Evolutionary conservation across 1,140 invertebrate species (phyloP).

Genomic region (Holotrichia oblita): DNA sequence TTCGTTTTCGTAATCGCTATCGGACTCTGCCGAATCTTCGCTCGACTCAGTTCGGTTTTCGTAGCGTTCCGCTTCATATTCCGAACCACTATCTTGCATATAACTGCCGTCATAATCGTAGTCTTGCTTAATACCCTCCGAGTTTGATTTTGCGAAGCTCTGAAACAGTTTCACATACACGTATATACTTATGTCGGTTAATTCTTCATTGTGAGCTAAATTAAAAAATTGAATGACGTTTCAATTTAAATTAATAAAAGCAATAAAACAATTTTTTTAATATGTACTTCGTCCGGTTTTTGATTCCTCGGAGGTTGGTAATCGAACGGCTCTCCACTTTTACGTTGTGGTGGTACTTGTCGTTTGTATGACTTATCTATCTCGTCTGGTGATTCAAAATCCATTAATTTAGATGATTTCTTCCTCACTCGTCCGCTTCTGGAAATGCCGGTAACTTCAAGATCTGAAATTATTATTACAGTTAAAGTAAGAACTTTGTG

Average conservation of each 20-base stretch:
- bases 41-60: slow-evolving; percentile 57
- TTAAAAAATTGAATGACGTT: too few species aligned
- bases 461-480: slow-evolving; percentile 65
- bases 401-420: slow-evolving; percentile 93
- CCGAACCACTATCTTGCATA: slow-evolving; percentile 59
- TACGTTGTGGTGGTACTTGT: slow-evolving; percentile 57
- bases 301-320: slow-evolving; percentile 57
- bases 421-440: slow-evolving; percentile 89
- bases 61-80: slow-evolving; percentile 59
- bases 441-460: slow-evolving; percentile 86
- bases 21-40: slow-evolving; percentile 62
- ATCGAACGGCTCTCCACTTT: slow-evolving; percentile 57
- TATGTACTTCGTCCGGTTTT: slow-evolving; percentile 55
- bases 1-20: slow-evolving; percentile 61
- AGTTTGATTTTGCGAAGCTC: slow-evolving; percentile 42
- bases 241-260: too few species aligned
- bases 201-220: too few species aligned
- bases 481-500: too few species aligned
- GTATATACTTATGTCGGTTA: too few species aligned
- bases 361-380: slow-evolving; percentile 65
- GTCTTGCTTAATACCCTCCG: slow-evolving; percentile 44
- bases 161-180: background rate
- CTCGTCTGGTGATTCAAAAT: slow-evolving; percentile 91
- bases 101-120: slow-evolving; percentile 65
- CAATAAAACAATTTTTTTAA: background rate